Percentiles rank a stretch among this genome's conserved stretches.
phyloP scores from a whole-genome alignment of 1,140 invertebrate species.

The Diuraphis noxia region DNA sequence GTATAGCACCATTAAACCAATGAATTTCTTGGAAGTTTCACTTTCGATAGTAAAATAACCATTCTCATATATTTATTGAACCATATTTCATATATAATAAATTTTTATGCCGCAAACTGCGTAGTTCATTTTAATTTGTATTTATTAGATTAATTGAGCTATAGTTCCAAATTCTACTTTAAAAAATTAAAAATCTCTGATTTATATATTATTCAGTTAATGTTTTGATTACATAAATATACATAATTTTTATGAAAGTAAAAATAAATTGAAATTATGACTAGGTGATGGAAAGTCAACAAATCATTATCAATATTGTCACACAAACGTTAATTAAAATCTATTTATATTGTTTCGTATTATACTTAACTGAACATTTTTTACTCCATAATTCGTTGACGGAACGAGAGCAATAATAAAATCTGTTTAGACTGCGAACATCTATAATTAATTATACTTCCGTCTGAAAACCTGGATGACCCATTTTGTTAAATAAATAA shows the following conservation, averaged over 20 bases:
- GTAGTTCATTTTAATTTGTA: background rate
- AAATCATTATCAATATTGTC: background rate
- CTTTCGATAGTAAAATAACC: background rate
- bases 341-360: background rate
- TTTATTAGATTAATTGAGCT: background rate
- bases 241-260: background rate
- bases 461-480: background rate
- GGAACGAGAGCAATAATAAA: constrained; percentile 8
- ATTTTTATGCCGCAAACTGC: background rate
- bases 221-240: background rate
- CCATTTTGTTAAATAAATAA: constrained; percentile 1
- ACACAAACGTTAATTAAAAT: background rate
- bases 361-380: background rate
- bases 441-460: background rate
- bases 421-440: constrained; percentile 19
- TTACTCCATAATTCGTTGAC: background rate
- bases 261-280: background rate
- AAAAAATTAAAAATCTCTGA: background rate
- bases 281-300: background rate
- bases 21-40: background rate
- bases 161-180: background rate
- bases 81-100: background rate
- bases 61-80: background rate
- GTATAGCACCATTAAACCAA: background rate
- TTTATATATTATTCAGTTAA: background rate